These are phyloP conservation scores for Myotis yumanensis DNA, from an alignment of 2,113 vertebrate genomes.

Conservation along the genomic window DNA sequence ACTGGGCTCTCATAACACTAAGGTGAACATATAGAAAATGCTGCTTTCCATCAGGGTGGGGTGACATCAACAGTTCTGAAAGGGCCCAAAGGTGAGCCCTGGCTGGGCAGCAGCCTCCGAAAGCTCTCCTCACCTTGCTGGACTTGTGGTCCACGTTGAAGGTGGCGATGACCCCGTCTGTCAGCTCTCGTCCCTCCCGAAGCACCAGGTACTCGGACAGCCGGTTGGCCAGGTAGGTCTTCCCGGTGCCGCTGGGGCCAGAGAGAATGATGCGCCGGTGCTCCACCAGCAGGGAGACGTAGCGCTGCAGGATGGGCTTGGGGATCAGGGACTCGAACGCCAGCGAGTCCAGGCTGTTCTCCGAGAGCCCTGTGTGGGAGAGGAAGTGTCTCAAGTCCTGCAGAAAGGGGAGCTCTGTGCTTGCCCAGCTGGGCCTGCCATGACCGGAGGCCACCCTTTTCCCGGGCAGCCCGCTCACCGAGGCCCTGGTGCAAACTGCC, in stretches of 20 bases:
- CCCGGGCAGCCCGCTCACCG: neutral
- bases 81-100: neutral
- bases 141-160: constrained; percentile 99
- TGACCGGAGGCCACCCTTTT: neutral
- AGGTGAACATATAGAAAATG: rapidly evolving
- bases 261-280: constrained; percentile 96
- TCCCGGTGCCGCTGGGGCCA: constrained; percentile 95
- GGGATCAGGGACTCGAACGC: constrained; percentile 96
- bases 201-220: constrained; percentile 92
- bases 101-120: neutral
- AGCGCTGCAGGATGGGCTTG: constrained; percentile 95
- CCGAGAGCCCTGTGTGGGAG: constrained; percentile 85
- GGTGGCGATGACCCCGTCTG: constrained; percentile 91
- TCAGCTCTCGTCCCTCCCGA: constrained; percentile 88
- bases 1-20: neutral
- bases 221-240: constrained; percentile 94
- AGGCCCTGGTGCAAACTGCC: neutral
- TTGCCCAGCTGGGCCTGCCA: too few relatives aligned
- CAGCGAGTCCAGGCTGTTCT: constrained; percentile 92
- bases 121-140: constrained; percentile 89
- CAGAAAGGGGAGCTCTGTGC: neutral
- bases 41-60: neutral
- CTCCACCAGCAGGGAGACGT: constrained; percentile 92
- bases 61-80: neutral
- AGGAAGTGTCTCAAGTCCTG: neutral